A percentile compares a stretch with the other conserved stretches of the same genome.
These are phyloP conservation scores for Ochropleura plecta DNA, from an alignment of 2,888 invertebrate species.

Conservation along the genomic window DNA sequence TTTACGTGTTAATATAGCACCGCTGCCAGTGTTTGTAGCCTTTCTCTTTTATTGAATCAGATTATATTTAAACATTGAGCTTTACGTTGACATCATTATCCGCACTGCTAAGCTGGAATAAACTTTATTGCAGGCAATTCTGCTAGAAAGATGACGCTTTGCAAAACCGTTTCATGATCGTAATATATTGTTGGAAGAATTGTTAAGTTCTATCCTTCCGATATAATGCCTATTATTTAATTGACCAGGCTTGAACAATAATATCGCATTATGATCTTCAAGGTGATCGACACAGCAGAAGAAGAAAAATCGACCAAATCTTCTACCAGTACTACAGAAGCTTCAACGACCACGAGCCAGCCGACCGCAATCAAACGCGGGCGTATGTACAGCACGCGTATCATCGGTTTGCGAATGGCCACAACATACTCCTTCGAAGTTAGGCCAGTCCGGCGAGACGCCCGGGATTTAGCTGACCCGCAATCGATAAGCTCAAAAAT, in stretches of 20 bases:
- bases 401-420: constrained; percentile 94
- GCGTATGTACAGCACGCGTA: constrained; percentile 90
- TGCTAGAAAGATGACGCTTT: constrained; percentile 3
- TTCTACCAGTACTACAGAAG: constrained; percentile 64
- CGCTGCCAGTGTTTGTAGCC: constrained; percentile 58
- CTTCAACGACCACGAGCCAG: constrained; percentile 70
- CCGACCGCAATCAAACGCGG: constrained; percentile 72
- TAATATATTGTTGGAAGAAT: neutral
- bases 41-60: constrained; percentile 64
- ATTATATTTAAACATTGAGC: constrained; percentile 50
- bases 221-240: neutral
- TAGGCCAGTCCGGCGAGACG: constrained; percentile 90
- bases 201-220: neutral
- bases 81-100: constrained; percentile 52
- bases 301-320: constrained; percentile 75
- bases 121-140: constrained; percentile 3
- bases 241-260: neutral
- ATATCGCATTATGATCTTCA: constrained; percentile 30
- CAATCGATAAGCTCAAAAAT: constrained; percentile 92
- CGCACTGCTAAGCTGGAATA: constrained; percentile 35
- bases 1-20: constrained; percentile 70
- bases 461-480: constrained; percentile 88
- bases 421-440: constrained; percentile 96
- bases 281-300: constrained; percentile 84
- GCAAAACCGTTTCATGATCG: neutral